Evolutionary conservation across 2,888 invertebrate genomes (phyloP).

Genomic region (Sycophila texana): DNA sequence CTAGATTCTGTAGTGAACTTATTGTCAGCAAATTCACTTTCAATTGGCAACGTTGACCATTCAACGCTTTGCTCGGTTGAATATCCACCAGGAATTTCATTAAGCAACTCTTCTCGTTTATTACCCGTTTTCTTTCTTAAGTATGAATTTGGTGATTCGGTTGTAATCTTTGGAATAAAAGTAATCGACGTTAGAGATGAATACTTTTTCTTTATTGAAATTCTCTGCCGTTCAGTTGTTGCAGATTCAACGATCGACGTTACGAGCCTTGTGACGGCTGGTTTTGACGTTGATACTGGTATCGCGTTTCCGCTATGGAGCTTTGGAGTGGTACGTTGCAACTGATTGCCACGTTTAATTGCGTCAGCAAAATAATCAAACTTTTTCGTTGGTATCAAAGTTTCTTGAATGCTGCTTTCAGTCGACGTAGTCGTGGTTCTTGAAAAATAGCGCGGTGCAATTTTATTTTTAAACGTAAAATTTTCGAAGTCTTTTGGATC

Average conservation of each 20-base stretch:
- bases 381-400: conserved; percentile 71
- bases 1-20: conserved; percentile 69
- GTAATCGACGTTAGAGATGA: conserved; percentile 70
- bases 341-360: conserved; percentile 67
- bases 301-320: conserved; percentile 42
- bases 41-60: conserved; percentile 72
- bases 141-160: conserved; percentile 15
- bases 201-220: conserved; percentile 73
- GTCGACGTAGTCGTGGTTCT: conserved; percentile 61
- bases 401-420: conserved; percentile 68
- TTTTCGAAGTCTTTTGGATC: conserved; percentile 49
- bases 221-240: conserved; percentile 76
- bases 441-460: conserved; percentile 50
- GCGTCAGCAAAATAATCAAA: conserved; percentile 72
- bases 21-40: conserved; percentile 67
- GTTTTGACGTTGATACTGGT: conserved; percentile 63
- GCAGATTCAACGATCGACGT: conserved; percentile 76
- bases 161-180: conserved; percentile 64
- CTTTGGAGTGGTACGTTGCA: conserved; percentile 63
- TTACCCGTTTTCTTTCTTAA: conserved; percentile 45
- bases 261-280: conserved; percentile 75
- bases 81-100: conserved; percentile 65
- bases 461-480: conserved; percentile 49
- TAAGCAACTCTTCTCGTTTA: conserved; percentile 59
- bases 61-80: conserved; percentile 65